Evolutionary conservation across 2,797 vertebrate species (phyloP).

Genomic region (Graptemys geographica): DNA sequence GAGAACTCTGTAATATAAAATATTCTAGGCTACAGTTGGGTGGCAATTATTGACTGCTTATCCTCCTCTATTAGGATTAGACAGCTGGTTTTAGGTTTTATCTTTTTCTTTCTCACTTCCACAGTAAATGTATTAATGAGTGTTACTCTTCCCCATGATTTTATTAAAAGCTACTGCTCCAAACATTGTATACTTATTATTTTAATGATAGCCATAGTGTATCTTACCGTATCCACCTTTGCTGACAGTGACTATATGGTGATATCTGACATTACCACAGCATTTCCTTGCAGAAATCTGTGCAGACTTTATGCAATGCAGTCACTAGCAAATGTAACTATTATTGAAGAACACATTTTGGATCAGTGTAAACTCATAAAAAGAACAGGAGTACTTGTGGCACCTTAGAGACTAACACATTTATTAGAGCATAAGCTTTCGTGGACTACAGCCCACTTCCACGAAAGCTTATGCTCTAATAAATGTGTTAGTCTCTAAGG

Average conservation of each 20-base stretch:
- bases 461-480: too few relatives aligned
- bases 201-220: not conserved
- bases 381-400: too few relatives aligned
- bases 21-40: not conserved
- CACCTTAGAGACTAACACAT: too few relatives aligned
- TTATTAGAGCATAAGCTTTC: too few relatives aligned
- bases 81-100: not conserved
- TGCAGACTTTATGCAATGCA: not conserved
- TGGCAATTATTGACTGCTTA: not conserved
- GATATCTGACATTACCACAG: conserved; percentile 27
- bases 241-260: not conserved
- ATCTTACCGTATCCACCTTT: not conserved
- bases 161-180: not conserved
- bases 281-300: not conserved
- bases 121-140: not conserved
- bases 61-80: not conserved
- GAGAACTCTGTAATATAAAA: not conserved
- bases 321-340: not conserved
- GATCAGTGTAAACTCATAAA: too few relatives aligned
- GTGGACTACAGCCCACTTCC: too few relatives aligned
- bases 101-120: not conserved
- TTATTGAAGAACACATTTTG: too few relatives aligned
- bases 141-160: not conserved
- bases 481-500: too few relatives aligned
- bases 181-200: not conserved